These are phyloP conservation scores for Eleutherodactylus coqui DNA, from an alignment of 2,797 vertebrate species.

Conservation along the genomic window DNA sequence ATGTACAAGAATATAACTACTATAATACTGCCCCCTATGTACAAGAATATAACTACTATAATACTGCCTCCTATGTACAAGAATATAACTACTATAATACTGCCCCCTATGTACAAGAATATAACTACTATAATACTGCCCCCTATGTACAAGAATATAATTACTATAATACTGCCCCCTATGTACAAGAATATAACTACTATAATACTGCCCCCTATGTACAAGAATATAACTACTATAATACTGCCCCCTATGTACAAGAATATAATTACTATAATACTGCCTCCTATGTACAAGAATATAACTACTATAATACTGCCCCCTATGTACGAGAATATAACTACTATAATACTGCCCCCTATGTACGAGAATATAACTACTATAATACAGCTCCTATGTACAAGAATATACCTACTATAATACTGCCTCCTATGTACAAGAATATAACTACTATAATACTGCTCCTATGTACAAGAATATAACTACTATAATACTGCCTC, in stretches of 20 bases:
- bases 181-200: slow-evolving; percentile 10
- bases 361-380: slow-evolving; percentile 6
- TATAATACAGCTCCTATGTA: neutral
- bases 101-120: neutral
- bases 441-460: slow-evolving; percentile 16
- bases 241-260: neutral
- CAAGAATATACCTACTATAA: slow-evolving; percentile 8
- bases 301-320: slow-evolving; percentile 7
- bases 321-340: neutral
- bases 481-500: neutral
- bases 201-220: slow-evolving; percentile 6
- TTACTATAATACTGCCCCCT: neutral
- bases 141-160: slow-evolving; percentile 15
- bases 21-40: slow-evolving; percentile 9
- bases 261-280: slow-evolving; percentile 5
- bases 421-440: neutral
- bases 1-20: slow-evolving; percentile 22
- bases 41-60: slow-evolving; percentile 15
- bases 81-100: slow-evolving; percentile 12
- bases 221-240: slow-evolving; percentile 16
- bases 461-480: slow-evolving; percentile 4
- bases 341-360: slow-evolving; percentile 8
- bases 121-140: slow-evolving; percentile 16
- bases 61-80: neutral
- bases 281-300: slow-evolving; percentile 1